A percentile compares a stretch with the other conserved stretches of the same genome.
Conservation (phyloP, 1,140 invertebrate species). For the Bombus sylvicola region DNA sequence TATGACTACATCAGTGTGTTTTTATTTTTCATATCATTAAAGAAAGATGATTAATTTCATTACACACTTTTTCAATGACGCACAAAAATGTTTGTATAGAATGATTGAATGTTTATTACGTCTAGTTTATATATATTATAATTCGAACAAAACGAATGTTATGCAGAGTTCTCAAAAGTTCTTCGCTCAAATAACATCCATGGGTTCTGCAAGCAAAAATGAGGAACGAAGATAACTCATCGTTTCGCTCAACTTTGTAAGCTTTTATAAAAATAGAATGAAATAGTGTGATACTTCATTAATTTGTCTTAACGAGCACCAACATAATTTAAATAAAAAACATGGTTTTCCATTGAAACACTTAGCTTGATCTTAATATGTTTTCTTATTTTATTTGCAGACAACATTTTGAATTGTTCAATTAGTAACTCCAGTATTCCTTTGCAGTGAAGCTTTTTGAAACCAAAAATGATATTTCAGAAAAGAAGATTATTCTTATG, state of each 20-base stretch:
- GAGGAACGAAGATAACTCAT: neutral
- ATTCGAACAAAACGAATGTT: too few species aligned
- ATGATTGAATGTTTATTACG: neutral
- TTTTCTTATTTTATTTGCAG: neutral
- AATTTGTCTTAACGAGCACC: too few species aligned
- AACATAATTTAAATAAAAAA: too few species aligned
- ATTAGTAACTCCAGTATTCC: neutral
- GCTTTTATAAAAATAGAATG: too few species aligned
- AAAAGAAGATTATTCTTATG: neutral
- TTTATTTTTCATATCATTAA: neutral
- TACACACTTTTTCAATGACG: neutral
- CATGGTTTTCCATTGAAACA: too few species aligned
- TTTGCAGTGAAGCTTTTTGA: neutral
- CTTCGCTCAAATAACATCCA: neutral
- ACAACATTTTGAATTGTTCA: neutral
- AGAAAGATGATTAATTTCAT: neutral
- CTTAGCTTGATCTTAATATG: too few species aligned
- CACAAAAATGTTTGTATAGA: neutral
- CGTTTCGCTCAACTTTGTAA: too few species aligned
- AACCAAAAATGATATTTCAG: too few species aligned
- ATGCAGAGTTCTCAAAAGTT: neutral
- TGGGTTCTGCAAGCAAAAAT: neutral
- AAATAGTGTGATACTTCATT: too few species aligned
- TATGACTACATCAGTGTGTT: neutral
- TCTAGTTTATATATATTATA: neutral